Conservation (phyloP, 2,888 invertebrate genomes). For the Scaptomyza tumidula region DNA sequence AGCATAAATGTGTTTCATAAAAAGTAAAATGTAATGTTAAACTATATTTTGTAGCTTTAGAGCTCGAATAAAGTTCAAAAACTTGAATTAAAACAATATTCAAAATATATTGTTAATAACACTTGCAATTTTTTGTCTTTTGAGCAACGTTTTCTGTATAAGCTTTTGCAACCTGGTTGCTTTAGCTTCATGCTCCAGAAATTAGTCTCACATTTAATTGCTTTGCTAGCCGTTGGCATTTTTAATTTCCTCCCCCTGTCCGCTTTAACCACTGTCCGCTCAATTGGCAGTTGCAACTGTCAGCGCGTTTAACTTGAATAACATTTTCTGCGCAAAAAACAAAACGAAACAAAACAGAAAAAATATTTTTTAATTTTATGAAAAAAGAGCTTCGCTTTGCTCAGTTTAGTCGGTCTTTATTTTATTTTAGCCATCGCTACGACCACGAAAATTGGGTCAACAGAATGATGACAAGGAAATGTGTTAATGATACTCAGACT, state of each 20-base stretch:
- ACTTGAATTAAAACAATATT: not conserved
- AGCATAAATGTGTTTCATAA: too few species aligned
- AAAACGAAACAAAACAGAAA: not conserved
- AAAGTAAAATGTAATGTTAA: not conserved
- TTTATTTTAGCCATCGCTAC: conserved; percentile 18
- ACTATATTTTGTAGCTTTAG: too few species aligned
- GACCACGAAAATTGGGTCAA: conserved; percentile 64
- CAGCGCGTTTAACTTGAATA: conserved; percentile 38
- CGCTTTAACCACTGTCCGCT: not conserved
- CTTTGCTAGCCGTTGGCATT: conserved; percentile 34
- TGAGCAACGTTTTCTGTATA: not conserved
- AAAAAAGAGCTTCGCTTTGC: conserved; percentile 44
- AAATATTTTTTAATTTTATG: conserved; percentile 40
- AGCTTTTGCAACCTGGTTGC: conserved; percentile 15
- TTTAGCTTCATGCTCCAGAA: conserved; percentile 43
- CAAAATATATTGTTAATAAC: not conserved
- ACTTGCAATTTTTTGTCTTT: conserved; percentile 37
- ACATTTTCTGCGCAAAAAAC: conserved; percentile 35
- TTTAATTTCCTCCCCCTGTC: not conserved
- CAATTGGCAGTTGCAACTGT: conserved; percentile 44
- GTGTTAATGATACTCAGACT: conserved; percentile 73
- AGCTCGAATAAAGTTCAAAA: not conserved
- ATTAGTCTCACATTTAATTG: conserved; percentile 60
- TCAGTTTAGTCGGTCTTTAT: conserved; percentile 34
- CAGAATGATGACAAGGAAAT: conserved; percentile 69